Base-by-base conservation (phyloP, 2,797 vertebrate genomes). In the Setipinna tenuifilis region DNA sequence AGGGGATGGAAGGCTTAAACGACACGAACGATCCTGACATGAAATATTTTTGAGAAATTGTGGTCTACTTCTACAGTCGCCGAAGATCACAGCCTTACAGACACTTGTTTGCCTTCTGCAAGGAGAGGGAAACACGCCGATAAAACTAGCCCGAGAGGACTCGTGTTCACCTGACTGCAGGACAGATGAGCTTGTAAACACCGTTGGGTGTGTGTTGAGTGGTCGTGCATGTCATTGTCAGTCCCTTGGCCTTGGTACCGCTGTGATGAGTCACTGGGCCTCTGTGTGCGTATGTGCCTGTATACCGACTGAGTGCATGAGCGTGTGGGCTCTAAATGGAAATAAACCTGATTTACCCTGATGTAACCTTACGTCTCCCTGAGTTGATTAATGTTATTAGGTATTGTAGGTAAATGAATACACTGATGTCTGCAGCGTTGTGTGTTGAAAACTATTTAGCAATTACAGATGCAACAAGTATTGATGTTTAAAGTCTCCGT, bases 251-350 rank as follows among this genome's bases (percentile, higher is more conserved):
- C 28, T 31, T 75, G 1, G 1, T 75, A 28, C 28, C 28, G 17
- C 12, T 75, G 12, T 5, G 68, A 14, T 17, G 68, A 16, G 68
- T 75, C 28, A 75, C 28, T 35, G 2, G 31, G 25, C 68, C 68
- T 75, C 28, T 75, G 65, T 71, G n/a, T 65, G 61, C n/a, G 58
- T 65, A 31, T 71, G 31, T 75, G 28, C 31, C 68, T 75, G 31
- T 75, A 75, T 75, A 19, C 28, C 16, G 68, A 17, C 68, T 75
- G 68, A 31, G 16, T 75, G 68, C 68, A 75, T 75, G 68, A 17
- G 68, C 16, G 31, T 41, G 28, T 75, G 68, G 1, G 14, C 68
- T 68, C 23, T 68, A 6, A 17, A 75, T 16, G 17, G 16, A 75
- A 75, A 75, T 75, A 75, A 75, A 75, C 17, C 28, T 75, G 28